Evolutionary conservation across 92 coral and sea anemone genomes (phyloP).

Genomic region (Porites cylindrica): DNA sequence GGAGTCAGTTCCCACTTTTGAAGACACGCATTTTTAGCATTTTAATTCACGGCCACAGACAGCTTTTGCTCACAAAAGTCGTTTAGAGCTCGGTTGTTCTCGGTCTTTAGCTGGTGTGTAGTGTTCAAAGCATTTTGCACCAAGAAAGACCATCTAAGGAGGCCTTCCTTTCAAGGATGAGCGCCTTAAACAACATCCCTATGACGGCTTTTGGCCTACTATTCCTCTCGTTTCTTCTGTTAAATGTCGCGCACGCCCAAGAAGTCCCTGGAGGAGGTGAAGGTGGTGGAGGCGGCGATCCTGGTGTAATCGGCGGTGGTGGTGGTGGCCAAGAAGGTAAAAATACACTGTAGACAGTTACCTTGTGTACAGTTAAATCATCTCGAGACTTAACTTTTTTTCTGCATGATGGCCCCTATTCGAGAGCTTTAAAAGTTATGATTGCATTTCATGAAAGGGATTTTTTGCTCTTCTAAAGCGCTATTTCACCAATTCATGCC

Average conservation of each 20-base stretch:
- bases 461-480: no score
- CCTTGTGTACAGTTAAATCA: background rate
- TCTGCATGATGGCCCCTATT: background rate
- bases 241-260: constrained; percentile 35
- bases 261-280: background rate
- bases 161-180: constrained; percentile 17
- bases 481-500: no score
- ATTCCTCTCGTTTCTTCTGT: background rate
- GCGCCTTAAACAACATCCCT: background rate
- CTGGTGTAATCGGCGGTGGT: background rate
- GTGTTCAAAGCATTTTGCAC: constrained; percentile 17
- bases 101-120: constrained; percentile 27
- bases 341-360: background rate
- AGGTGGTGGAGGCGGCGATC: background rate
- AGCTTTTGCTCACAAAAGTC: constrained; percentile 1
- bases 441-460: no score
- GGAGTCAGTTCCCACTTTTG: background rate
- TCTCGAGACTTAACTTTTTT: background rate
- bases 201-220: constrained; percentile 16
- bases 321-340: background rate
- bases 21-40: constrained; percentile 13
- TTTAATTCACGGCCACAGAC: constrained; percentile 11
- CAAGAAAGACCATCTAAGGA: constrained; percentile 7
- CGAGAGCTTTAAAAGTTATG: background rate
- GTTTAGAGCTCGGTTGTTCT: constrained; percentile 2